Base-by-base conservation (phyloP, 1,140 invertebrate species). In the Drosophila quadrilineata region DNA sequence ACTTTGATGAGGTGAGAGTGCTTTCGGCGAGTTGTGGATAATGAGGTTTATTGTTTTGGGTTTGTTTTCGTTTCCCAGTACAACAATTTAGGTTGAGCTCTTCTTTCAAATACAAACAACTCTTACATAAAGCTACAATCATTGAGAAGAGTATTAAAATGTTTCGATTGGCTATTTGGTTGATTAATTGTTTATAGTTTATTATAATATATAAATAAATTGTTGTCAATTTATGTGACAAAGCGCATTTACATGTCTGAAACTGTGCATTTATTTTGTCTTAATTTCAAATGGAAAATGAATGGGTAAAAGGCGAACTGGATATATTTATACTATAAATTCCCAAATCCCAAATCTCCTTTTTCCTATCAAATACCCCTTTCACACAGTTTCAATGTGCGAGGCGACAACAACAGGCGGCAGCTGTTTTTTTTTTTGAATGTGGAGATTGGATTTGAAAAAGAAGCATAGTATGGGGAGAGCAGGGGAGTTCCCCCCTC, bases 1-100 rank as follows among this genome's bases (percentile, higher is more conserved):
- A n/a, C 16, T 38, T 41, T 41, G 41, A 28, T 14, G 24, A 45
- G 22, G 41, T 45, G 41, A 45, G 41, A 45, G 24, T 45, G 41
- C 41, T 45, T 45, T 45, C n/a, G 17, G n/a, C n/a, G 22, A 28
- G 41, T 22, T 12, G n/a, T 19, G 5, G 12, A 26, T 29, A 45
- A 28, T 45, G 41, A 9, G 8, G 41, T 45, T 28, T 45, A 14
- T 45, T 16, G 10, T 28, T 24, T 41, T 41, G 22, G 1, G 3
- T 8, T 12, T 3, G 14, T 43, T 43, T 43, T 14, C 12, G 21
- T 45, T 28, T 28, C 26, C 24, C 14, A 8, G 22, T 16, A 16
- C 21, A 9, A 14, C 12, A 28, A 17, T 28, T 45, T n/a, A n/a
- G 28, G 24, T 9, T 3, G 3, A 26, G 12, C 12, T 8, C 17